Evolutionary conservation across 2,113 vertebrate species (phyloP), one percentile per base, ranked within the genome.

Genomic region (Nycticebus coucang): DNA sequence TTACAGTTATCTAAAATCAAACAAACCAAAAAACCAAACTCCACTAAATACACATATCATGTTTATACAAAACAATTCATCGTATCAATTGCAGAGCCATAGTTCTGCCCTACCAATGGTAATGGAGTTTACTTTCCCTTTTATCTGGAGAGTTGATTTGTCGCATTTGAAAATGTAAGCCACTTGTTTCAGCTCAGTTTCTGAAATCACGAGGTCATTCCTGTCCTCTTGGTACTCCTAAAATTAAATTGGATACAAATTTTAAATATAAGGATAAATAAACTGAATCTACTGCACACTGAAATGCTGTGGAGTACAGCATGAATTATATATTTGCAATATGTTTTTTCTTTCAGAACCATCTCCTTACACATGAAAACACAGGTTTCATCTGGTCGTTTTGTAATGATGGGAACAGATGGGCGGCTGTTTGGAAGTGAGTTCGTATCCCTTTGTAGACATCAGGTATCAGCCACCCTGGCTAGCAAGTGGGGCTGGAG

Each of bases 51-150:
- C 11, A 79, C 71, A 71, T 0, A 26, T 53, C 17, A 1, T 17
- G 5, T 33, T 78, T 88, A 17, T 4, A 55, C 30, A 69, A 37
- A 75, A 10, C 37, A 86, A 37, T 33, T 35, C 24, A 41, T 21
- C 13, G 18, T 2, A 33, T 69, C 5, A 84, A 77, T 22, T 45
- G 22, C 2, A 69, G 35, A 22, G 33, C 10, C 30, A 5, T 1
- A 26, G 18, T 21, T 85, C 53, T 57, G 60, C 37, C 99, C 99
- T 98, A 99, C 99, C 99, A 9, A 99, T 96, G 91, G 99, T 99
- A 97, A 99, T 99, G 97, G 99, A 99, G 98, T 99, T 99, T 93
- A 99, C 98, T 99, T 99, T 99, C 68, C 99, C 99, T 97, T 99
- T 99, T 77, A 99, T 98, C 98, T 99, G 99, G 59, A 99, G 95